Base-by-base conservation (phyloP, 2,888 invertebrate species). In the Heteromurus nitidus region DNA sequence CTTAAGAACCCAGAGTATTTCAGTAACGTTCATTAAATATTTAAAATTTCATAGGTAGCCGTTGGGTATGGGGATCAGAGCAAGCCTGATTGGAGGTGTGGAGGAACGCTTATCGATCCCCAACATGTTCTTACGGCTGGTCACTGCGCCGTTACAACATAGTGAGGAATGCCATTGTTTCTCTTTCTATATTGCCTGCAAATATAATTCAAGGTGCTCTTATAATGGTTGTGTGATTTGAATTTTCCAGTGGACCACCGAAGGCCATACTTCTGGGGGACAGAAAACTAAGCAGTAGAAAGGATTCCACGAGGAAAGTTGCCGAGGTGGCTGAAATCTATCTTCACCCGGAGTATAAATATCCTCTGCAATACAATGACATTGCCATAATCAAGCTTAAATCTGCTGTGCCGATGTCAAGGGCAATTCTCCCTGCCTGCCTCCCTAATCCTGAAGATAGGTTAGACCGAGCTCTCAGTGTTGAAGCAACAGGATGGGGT, bases 381-480 rank as follows among this genome's bases (percentile, higher is more conserved):
- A 80, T 87, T 24, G 87, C 85, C 5, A 67, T 88, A 9, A 65
- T 88, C 3, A 83, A 86, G 44, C 80, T 88, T 31, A 67, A 42
- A 11, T n/a, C 53, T 9, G 42, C 55, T 7, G 53, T 85, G 2
- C 22, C 47, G 11, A 24, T 86, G 0, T 82, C 82, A 22, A 65
- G 76, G 44, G 72, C 80, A 50, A 44, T 86, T 11, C 53, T 84
- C 5, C 86, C 86, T 0, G 86, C 84, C 2, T 86, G 86, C 44
- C 53, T 86, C 55, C 85, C 86, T 13, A 81, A 80, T 50, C 74
- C 79, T 20, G 36, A 62, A 36, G 82, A 81, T 18, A 74, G 83
- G 1, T 58, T 81, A 20, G 62, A 81, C 26, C 74, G 44, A 24
- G 44, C 58, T 2, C 42, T 28, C 18, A 55, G 70, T 22, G 68